Base-by-base conservation (phyloP, 2,797 vertebrate species). In the Anableps anableps region DNA sequence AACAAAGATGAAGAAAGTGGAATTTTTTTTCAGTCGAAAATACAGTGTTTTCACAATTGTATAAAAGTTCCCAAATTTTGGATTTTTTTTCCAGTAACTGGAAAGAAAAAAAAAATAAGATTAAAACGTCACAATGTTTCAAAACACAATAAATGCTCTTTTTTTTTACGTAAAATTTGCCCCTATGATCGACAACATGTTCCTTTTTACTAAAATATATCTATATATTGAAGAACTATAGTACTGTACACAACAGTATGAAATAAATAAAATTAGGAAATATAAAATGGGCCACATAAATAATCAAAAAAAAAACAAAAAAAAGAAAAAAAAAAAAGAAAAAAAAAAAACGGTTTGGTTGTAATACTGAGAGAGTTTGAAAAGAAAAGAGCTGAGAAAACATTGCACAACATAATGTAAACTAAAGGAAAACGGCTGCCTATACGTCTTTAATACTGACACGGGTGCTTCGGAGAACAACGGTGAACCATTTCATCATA, bases 241-340 rank as follows among this genome's bases (percentile, higher is more conserved):
- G 98, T 99, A 99, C 98, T 99, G 98, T 99, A 99, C 98, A 99
- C 98, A 98, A 99, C 97, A 99, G 98, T 99, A 99, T 98, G 98
- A 99, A 99, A 99, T 99, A 99, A 99, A 99, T 99, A 99, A 98
- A 99, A 99, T 99, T 99, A 99, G 97, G 98, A 99, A 99, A 99
- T 99, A 99, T 99, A 99, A 99, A 99, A 99, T 99, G 98, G 98
- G 97, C 97, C 98, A 99, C 98, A 99, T 99, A 99, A 99, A 99
- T 99, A 99, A 98, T 97, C 96, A 97, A 97, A 97, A 98, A 97
- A 98, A 98, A 98, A 97, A 97, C 97, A 98, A 99, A 97, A 96
- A 87, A 95, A 95, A 94, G 97, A 97, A 98, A 99, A 97, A 96
- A 97, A 97, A 97, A 98, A 97, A 98, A 98, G 98, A 97, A 97